Percentiles rank a stretch among this genome's conserved stretches.
Conservation (phyloP, 1,140 invertebrate genomes). For the Lutraria rhynchaena region DNA sequence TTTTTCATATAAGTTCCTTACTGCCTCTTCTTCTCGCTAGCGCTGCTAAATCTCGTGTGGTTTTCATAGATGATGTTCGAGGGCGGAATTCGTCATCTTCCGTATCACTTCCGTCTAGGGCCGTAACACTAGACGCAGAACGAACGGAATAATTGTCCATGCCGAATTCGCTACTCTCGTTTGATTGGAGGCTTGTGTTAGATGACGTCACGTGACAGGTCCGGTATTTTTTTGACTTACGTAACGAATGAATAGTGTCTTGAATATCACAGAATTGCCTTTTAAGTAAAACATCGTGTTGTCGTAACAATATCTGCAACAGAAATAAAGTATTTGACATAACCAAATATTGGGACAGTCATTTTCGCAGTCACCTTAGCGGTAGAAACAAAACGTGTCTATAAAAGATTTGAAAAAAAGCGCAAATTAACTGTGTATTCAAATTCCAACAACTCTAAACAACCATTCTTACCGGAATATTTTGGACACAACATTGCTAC, state of each 20-base stretch:
- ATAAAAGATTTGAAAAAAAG: not conserved
- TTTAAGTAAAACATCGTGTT: slow-evolving; percentile 76
- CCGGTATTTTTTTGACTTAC: slow-evolving; percentile 41
- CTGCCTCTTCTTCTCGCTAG: slow-evolving; percentile 75
- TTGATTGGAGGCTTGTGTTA: slow-evolving; percentile 40
- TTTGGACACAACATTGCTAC: no score
- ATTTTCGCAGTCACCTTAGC: not conserved
- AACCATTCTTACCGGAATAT: no score
- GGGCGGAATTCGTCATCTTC: slow-evolving; percentile 67
- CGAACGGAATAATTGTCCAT: slow-evolving; percentile 66
- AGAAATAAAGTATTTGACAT: no score
- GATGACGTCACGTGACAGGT: slow-evolving; percentile 50
- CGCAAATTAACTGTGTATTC: not conserved
- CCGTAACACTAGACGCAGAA: slow-evolving; percentile 67
- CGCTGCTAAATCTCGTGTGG: slow-evolving; percentile 75
- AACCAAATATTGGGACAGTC: not conserved
- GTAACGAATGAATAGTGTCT: slow-evolving; percentile 70
- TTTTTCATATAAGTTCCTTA: slow-evolving; percentile 76
- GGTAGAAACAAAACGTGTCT: not conserved
- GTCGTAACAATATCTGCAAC: slow-evolving; percentile 73
- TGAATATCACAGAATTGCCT: slow-evolving; percentile 77
- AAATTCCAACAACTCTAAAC: no score
- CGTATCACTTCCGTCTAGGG: slow-evolving; percentile 64
- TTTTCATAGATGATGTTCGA: slow-evolving; percentile 76
- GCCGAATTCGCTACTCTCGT: slow-evolving; percentile 47